These are phyloP conservation scores for Micrasema minimum DNA, from an alignment of 1,140 invertebrate species.

Conservation along the genomic window DNA sequence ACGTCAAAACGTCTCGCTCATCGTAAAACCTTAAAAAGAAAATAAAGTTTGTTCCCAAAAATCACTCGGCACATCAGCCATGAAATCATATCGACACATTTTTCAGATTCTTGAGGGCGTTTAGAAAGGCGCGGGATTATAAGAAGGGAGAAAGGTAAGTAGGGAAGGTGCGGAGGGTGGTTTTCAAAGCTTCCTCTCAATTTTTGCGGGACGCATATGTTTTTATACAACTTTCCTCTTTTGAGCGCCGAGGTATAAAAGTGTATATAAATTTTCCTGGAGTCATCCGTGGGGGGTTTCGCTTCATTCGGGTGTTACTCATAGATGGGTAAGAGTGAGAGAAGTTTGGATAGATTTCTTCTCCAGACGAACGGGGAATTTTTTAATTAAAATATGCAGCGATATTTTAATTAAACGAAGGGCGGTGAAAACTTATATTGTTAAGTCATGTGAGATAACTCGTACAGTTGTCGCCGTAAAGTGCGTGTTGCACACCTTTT, in stretches of 20 bases:
- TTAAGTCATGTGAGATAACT: constrained; percentile 13
- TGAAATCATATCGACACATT: constrained; percentile 28
- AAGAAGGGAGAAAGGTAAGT: not conserved
- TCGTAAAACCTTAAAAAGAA: constrained; percentile 10
- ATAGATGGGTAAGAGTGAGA: too few relatives aligned
- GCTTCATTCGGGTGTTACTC: too few relatives aligned
- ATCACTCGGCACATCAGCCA: constrained; percentile 19
- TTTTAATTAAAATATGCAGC: constrained; percentile 40
- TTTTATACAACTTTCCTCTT: constrained; percentile 26
- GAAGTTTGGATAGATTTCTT: not conserved
- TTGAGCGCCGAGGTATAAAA: constrained; percentile 26
- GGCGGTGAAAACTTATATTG: constrained; percentile 18
- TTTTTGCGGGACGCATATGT: constrained; percentile 26
- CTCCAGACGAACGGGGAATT: constrained; percentile 8
- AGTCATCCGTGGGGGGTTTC: constrained; percentile 12
- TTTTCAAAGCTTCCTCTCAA: constrained; percentile 1
- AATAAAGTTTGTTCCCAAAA: constrained; percentile 20
- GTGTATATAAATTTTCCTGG: constrained; percentile 18
- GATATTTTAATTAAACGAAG: constrained; percentile 32
- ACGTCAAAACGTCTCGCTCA: constrained; percentile 4
- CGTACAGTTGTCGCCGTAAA: not conserved
- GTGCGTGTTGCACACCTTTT: constrained; percentile 12
- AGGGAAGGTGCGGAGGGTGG: not conserved
- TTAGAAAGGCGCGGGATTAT: constrained; percentile 13
- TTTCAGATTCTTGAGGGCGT: constrained; percentile 23